Base-by-base conservation (phyloP, 2,113 vertebrate genomes). In the Bufo gargarizans region DNA sequence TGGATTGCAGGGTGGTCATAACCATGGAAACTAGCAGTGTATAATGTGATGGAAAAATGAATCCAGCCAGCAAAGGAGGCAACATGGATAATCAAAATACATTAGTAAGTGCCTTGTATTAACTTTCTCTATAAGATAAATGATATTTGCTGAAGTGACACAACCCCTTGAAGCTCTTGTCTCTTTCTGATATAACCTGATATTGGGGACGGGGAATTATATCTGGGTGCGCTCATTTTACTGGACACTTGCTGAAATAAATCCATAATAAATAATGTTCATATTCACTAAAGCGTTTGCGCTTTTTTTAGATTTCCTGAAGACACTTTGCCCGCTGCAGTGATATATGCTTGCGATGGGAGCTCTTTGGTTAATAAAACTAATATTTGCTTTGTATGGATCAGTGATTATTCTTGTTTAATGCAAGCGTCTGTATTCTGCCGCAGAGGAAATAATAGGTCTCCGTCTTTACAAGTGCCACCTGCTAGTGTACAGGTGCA, bases 401-500 rank as follows among this genome's bases (percentile, higher is more conserved):
- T 84, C 49, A 78, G 53, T 61, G 50, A 43, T 82, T 69, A 58
- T 87, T 81, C 22, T 55, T 55, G 61, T 86, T 43, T 77, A 77
- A 67, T 20, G 76, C 50, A 49, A 77, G 56, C 43, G 22, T 55
- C 58, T 67, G 47, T 10, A 61, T 77, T 45, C 58, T 83, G 58
- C 45, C 4, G 14, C 9, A 67, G 55, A 69, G 43, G 47, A 78
- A 77, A 89, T 77, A 88, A 82, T 63, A 65, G 69, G 3, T 16
- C 20, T 10, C 59, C 17, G 61, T 78, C 79, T 83, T 77, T 69
- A 53, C 22, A 50, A 16, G 67, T 63, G 14, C 72, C 87, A 88
- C 49, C 80, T 88, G 87, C 58, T n/a, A 74, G 71, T 22, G 87
- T 77, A 88, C 87, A 88, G 87, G 87, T 88, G 86, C 85, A 67